Evolutionary conservation across 53 echinoderm and acorn worm species (phyloP).

Genomic region (Paracentrotus lividus): DNA sequence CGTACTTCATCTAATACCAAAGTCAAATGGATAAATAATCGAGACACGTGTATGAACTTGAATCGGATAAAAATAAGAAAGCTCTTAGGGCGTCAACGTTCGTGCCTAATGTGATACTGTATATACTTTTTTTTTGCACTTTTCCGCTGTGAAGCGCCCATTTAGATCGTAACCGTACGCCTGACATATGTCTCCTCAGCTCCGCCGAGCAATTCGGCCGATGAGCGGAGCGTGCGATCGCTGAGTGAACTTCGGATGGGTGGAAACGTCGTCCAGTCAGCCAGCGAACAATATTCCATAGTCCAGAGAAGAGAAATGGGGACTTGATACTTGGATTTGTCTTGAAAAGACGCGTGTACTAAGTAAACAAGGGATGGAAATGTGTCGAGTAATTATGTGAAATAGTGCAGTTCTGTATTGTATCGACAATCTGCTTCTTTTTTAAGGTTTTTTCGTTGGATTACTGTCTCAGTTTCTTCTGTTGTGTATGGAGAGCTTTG

Average conservation of each 20-base stretch:
- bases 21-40: conserved; percentile 57
- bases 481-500: background rate
- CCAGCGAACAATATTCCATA: background rate
- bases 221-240: conserved; percentile 46
- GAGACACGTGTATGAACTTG: conserved; percentile 32
- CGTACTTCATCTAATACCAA: conserved; percentile 48
- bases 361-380: conserved; percentile 31
- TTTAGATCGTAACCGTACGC: conserved; percentile 26
- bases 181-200: conserved; percentile 26
- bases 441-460: background rate
- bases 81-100: conserved; percentile 29
- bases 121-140: conserved; percentile 43
- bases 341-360: conserved; percentile 27
- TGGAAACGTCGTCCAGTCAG: background rate
- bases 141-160: conserved; percentile 34
- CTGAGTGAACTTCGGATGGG: conserved; percentile 29
- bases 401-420: conserved; percentile 41
- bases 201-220: conserved; percentile 7
- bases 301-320: background rate
- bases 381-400: conserved; percentile 18
- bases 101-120: conserved; percentile 40
- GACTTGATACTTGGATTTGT: conserved; percentile 40
- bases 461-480: background rate
- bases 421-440: conserved; percentile 43
- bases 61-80: conserved; percentile 34